Evolutionary conservation across 2,797 vertebrate genomes (phyloP), one percentile per base, ranked within the genome.

Genomic region (Oreonectes daqikongensis): DNA sequence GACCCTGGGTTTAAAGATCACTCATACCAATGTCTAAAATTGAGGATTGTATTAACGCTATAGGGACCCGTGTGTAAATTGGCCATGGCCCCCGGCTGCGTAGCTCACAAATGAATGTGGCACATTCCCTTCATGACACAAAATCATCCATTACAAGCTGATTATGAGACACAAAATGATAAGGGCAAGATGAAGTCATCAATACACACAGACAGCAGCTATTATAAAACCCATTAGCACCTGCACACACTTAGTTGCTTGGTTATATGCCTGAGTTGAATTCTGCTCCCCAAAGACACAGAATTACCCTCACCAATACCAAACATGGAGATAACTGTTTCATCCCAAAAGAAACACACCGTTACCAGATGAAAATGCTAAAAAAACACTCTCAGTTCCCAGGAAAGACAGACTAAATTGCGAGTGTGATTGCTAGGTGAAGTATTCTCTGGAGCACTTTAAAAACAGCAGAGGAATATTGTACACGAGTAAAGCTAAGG

Each of bases 1-100:
- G 35, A 83, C 80, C 85, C 77, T 55, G 5, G 42, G 79, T 85
- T 84, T 80, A 83, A 68, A 14, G 78, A 84, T 85, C 78, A 57
- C 75, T 85, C 84, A 84, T 61, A 78, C 61, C 40, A 73, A 78
- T 52, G 77, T 64, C 65, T 73, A 64, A 83, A 85, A 75, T 82
- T 67, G 78, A 85, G 84, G 55, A 57, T 66, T 69, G 66, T 78
- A 60, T 77, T 81, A 81, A 85, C 81, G 52, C 65, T 60, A 28
- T 72, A 64, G 79, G 76, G 81, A 77, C 11, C 15, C 64, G 50
- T 15, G 77, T 44, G 64, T 70, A 67, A 71, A 81, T 70, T 68
- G 48, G 73, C 83, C 72, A 20, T 38, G 48, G 76, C 73, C 81
- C 32, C 75, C 40, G 59, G 76, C 75, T 60, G 55, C 66, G 38